phyloP scores from a whole-genome alignment of 2,888 invertebrate species.

The Acrobeloides nanus region DNA sequence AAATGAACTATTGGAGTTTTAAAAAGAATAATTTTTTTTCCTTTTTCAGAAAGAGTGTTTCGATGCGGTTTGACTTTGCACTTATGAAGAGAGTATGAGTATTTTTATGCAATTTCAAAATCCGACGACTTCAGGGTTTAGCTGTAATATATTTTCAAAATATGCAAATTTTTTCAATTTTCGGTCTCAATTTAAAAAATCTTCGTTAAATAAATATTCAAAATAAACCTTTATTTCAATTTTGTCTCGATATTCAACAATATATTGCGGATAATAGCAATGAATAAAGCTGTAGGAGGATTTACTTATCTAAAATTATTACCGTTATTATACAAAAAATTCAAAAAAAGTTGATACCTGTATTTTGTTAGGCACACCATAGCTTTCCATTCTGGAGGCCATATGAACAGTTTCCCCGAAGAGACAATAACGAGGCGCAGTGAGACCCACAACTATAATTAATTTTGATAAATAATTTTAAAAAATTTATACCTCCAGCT shows the following conservation, averaged over 20 bases:
- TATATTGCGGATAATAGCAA: conserved; percentile 40
- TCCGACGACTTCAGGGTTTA: too few species aligned
- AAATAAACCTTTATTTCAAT: conserved; percentile 40
- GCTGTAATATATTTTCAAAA: too few species aligned
- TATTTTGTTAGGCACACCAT: conserved; percentile 42
- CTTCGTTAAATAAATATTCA: conserved; percentile 2
- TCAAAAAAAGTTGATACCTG: conserved; percentile 24
- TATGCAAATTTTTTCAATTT: too few species aligned
- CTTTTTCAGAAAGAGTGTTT: too few species aligned
- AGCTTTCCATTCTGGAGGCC: conserved; percentile 50
- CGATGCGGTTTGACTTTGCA: too few species aligned
- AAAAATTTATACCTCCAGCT: conserved; percentile 32
- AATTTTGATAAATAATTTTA: background rate
- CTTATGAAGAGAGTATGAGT: too few species aligned
- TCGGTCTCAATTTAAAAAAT: background rate
- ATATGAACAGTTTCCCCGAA: conserved; percentile 47
- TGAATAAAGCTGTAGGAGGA: conserved; percentile 38
- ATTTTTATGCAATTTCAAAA: too few species aligned
- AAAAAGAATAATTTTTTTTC: too few species aligned
- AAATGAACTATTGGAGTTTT: conserved; percentile 3
- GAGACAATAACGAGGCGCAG: conserved; percentile 47
- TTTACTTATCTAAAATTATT: conserved; percentile 36
- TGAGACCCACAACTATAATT: conserved; percentile 39
- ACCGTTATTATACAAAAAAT: background rate
- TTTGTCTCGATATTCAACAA: conserved; percentile 38